Base-by-base conservation (phyloP, 2,797 vertebrate genomes). In the Leucoraja ocellata region DNA sequence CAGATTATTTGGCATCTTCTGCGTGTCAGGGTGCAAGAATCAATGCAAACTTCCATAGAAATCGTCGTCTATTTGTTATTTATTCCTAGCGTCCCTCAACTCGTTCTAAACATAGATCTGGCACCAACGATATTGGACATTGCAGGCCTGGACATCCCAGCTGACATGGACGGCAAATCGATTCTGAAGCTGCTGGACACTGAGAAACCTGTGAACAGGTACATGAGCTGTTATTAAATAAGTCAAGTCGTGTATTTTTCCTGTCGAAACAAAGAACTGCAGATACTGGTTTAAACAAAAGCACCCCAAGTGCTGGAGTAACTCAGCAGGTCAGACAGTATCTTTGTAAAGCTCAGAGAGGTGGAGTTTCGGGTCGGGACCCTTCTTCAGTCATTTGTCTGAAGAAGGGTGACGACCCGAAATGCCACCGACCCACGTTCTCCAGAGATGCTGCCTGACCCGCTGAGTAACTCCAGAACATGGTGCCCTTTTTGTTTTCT, bases 41-140 rank as follows among this genome's bases (percentile, higher is more conserved):
- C 83, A n/a, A 25, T 32, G 6, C 61, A 32, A 13, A 63, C 25
- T 6, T 14, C 4, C 28, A 10, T 61, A n/a, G 18, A 83, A 18
- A 36, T 63, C n/a, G 18, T 68, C 14, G 1, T 80, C 79, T 90
- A 25, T 93, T 91, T 93, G 36, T 91, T 73, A 0, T 77, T 86
- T 93, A 63, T 94, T 95, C 94, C 68, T 95, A 99, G 98, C 94
- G 98, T 98, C 95, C 98, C 98, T 92, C 98, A 99, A 95, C 98
- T 99, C 10, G 98, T 99, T 74, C 96, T 99, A 94, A 99, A 99
- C 96, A 98, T 99, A 16, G 98, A 99, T 94, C 97, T 99, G 2
- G 98, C 98, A 36, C 98, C 98, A 63, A 99, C 98, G 94, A 98
- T 99, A 95, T 95, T 99, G 95, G 98, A 99, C 96, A 99, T 99